Conservation (phyloP, 2,113 vertebrate species). For the Naja naja region DNA sequence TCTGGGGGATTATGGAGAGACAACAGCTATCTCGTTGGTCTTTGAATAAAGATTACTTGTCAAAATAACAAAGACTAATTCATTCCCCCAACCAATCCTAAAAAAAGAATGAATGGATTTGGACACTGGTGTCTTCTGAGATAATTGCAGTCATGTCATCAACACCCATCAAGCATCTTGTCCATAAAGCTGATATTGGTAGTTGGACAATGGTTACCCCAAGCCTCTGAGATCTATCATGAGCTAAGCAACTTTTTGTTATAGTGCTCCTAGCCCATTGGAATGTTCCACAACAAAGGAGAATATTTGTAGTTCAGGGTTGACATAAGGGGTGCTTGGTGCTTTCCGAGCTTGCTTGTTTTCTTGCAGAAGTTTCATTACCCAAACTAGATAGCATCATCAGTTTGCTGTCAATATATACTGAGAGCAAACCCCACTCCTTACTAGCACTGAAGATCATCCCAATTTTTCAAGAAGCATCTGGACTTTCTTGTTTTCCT, state of each 20-base stretch:
- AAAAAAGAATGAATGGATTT: not conserved
- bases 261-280: not conserved
- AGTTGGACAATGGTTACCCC: not conserved
- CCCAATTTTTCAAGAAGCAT: not conserved
- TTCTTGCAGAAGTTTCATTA: not conserved
- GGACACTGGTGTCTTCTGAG: not conserved
- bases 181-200: not conserved
- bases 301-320: not conserved
- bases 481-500: not conserved
- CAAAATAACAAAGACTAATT: not conserved
- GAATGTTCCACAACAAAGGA: not conserved
- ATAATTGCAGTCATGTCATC: not conserved
- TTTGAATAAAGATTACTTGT: not conserved
- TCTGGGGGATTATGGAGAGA: not conserved
- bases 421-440: not conserved
- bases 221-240: not conserved
- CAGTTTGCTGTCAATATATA: not conserved
- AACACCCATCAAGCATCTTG: not conserved
- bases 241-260: not conserved
- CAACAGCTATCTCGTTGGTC: not conserved
- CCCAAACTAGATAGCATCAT: too few relatives aligned
- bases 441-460: not conserved
- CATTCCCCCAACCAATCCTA: not conserved
- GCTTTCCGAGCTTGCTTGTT: not conserved
- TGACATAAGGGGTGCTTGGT: not conserved